Evolutionary conservation across 2,113 vertebrate species (phyloP), one percentile per base, ranked within the genome.

Genomic region (Gallinago media): DNA sequence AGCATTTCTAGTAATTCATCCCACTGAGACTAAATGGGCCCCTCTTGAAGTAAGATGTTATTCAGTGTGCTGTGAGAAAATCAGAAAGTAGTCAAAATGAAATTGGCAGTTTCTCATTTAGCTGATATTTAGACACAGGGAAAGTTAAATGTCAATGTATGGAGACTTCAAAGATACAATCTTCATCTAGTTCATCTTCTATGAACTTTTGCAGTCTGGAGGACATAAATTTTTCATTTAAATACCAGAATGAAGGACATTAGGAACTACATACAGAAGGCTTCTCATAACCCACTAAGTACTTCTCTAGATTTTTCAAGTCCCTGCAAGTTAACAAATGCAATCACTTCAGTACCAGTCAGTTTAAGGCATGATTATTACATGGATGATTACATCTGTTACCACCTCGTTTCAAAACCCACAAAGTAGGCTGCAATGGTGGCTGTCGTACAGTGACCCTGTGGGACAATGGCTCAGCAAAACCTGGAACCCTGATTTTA

Each of bases 361-460:
- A 87, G 50, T 54, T 62, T 13, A 49, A 66, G 66, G 7, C 42
- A 36, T 7, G 9, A 12, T 36, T 40, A 14, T 68, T 61, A 15
- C 22, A 42, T 26, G 49, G 34, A 21, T 56, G 5, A 62, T 62
- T n/a, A 4, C n/a, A 49, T 25, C 36, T 50, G 19, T 46, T 74
- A 25, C 27, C 32, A 61, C 25, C 31, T n/a, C 50, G 44, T 70
- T 52, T 77, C 65, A 13, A n/a, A 77, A 15, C 15, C 49, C 34
- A 13, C 0, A 0, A 56, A 9, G 29, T 1, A 77, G n/a, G 19
- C 36, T 82, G 13, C 7, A 22, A 9, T 1, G 25, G 38, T 47
- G 34, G 26, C 31, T 88, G 8, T 81, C 44, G 6, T 23, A 66
- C 40, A 46, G 8, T 36, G 23, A 27, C 11, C 38, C 47, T 58